Evolutionary conservation across 2,888 invertebrate genomes (phyloP), one percentile per base, ranked within the genome.

Genomic region (Trachelus iudaicus): DNA sequence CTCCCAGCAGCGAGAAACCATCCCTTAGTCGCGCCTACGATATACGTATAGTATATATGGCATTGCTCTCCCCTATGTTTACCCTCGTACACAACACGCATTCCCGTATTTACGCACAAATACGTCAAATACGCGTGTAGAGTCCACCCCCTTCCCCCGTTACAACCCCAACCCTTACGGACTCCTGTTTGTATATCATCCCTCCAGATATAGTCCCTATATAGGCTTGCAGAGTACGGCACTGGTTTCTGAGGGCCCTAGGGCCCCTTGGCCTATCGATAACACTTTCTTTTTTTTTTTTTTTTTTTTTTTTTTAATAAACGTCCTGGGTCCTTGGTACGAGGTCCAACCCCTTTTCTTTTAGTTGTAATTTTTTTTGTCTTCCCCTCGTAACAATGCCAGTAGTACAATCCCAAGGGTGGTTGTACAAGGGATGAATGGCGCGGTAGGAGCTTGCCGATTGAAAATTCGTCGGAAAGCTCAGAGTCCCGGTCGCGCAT

Each of bases 101-200:
- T 79, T 88, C 87, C 85, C 83, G 86, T 90, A 90, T 90, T 90
- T 90, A 89, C 89, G 84, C 83, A 87, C 88, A 89, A 88, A 90
- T 89, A 90, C 84, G 84, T 85, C 88, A 89, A 88, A 90, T 89
- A 90, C 84, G 84, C 85, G 85, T 84, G 86, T 87, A 56, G 56
- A 23, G 56, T 23, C 56, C 56, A 56, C 23, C 56, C 56, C 56
- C 56, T 23, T 9, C 56, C 56, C 23, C 9, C 56, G 23, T 56
- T 56, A 85, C 81, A 81, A 83, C 83, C 85, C 79, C 82, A 81
- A 71, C 31, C 71, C 31, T 34, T 31, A 34, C 31, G 71, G 31
- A 9, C 79, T 78, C 81, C 80, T 90, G 88, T 90, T 90, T 89
- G 86, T 89, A 90, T 89, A 88, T 90, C 87, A 86, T 56, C 56